Evolutionary conservation across 1,140 invertebrate genomes (phyloP).

Genomic region (Apis dorsata): DNA sequence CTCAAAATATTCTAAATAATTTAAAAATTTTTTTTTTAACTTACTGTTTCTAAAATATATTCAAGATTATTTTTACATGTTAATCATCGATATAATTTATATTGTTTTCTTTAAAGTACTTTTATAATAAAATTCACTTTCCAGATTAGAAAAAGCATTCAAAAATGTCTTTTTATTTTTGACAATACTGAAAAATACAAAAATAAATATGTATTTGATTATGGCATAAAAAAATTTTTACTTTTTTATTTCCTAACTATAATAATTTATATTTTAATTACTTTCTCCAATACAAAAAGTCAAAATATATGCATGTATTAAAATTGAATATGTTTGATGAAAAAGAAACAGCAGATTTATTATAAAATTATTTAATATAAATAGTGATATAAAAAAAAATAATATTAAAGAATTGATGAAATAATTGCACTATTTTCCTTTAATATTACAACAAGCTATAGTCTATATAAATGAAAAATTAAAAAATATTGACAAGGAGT

Average conservation of each 20-base stretch:
- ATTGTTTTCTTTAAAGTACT: too few relatives aligned
- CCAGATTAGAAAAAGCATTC: too few relatives aligned
- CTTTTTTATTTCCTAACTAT: background rate
- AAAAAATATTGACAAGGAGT: background rate
- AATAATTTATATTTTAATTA: background rate
- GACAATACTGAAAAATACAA: background rate
- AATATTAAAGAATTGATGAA: background rate
- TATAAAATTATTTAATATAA: background rate
- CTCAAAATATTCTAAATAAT: too few relatives aligned
- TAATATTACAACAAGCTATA: background rate
- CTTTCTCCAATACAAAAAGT: background rate
- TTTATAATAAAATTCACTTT: too few relatives aligned
- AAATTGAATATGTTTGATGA: background rate
- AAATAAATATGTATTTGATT: background rate
- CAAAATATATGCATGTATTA: background rate
- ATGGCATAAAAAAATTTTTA: background rate
- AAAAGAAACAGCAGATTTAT: background rate
- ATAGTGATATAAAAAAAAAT: background rate
- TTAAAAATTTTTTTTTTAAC: too few relatives aligned
- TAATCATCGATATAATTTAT: too few relatives aligned
- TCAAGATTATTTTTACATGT: too few relatives aligned
- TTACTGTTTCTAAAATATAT: too few relatives aligned
- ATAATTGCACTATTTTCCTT: background rate
- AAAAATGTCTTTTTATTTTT: background rate
- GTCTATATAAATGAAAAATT: background rate